Base-by-base conservation (phyloP, 2,888 invertebrate species). In the Spilosoma lubricipeda region DNA sequence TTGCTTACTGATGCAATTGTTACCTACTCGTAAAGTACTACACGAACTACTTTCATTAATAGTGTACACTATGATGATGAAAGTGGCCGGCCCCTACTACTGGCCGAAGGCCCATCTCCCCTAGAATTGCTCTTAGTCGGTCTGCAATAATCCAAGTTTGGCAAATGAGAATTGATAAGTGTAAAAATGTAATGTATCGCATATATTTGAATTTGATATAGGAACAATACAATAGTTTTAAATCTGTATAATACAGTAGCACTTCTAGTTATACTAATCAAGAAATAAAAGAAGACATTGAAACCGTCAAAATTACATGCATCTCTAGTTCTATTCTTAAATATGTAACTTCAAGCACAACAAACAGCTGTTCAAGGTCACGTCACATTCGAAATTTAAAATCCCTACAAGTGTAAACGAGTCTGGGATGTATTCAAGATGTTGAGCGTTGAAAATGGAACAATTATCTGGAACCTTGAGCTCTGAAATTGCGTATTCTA, bases 391-490 rank as follows among this genome's bases (percentile, higher is more conserved):
- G 33, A 70, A 59, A 70, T 63, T 70, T 56, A 42, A 73, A 74
- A 74, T 56, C 45, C 59, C 42, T 45, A 70, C 59, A 59, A 33
- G 33, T 42, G 59, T 63, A 20, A 45, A 63, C 45, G 20, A 13
- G 59, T 74, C 11, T 59, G 66, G 59, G 45, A 74, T 48, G 66
- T 74, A 74, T 87, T 86, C 82, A 80, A 83, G 84, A 86, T 79
- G 84, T 83, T 81, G 80, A 82, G 78, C 80, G 80, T 85, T 82
- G 77, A 84, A 81, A 88, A 88, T 85, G 85, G 85, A 85, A 89
- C 90, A 90, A 90, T 89, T 84, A 88, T 84, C 76, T 77, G 79
- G 75, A 86, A 85, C 87, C 87, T 90, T 90, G 89, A 85, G 88
- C 80, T 81, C 77, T 85, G 77, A 86, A 87, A 86, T 88, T 86